These are phyloP conservation scores for Dynastes hyllus DNA, from an alignment of 2,888 invertebrate species.

Conservation along the genomic window DNA sequence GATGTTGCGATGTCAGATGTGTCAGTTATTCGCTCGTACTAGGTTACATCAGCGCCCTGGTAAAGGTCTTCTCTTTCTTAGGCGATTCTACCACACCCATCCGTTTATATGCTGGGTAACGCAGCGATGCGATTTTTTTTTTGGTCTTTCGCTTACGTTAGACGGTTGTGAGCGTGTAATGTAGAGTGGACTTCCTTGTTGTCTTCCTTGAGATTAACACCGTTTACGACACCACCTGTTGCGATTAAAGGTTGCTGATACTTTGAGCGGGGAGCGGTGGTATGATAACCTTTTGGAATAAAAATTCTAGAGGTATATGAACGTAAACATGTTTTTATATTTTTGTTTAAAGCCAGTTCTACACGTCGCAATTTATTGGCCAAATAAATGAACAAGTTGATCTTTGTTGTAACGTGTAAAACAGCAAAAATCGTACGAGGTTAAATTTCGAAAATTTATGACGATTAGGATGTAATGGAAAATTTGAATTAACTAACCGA, in stretches of 20 bases:
- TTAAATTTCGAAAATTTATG: too few species aligned
- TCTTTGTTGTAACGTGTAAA: too few species aligned
- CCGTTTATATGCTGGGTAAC: conserved; percentile 2
- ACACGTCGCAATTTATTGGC: too few species aligned
- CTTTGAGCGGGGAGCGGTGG: too few species aligned
- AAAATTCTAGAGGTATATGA: too few species aligned
- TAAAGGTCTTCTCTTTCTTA: conserved; percentile 27
- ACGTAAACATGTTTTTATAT: too few species aligned
- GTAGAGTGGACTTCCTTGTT: conserved; percentile 20
- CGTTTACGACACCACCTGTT: conserved; percentile 15
- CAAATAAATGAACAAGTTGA: too few species aligned
- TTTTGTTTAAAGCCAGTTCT: too few species aligned
- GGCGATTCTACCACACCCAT: conserved; percentile 40
- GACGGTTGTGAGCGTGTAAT: neutral
- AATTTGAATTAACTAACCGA: too few species aligned
- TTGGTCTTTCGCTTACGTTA: neutral
- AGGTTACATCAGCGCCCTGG: conserved; percentile 40
- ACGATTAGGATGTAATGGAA: too few species aligned
- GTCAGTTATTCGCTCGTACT: conserved; percentile 21
- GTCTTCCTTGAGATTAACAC: conserved; percentile 1
- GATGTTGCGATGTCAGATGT: conserved; percentile 42
- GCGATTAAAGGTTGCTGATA: conserved; percentile 2
- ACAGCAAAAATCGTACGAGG: too few species aligned
- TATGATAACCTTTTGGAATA: too few species aligned
- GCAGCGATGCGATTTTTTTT: conserved; percentile 1